Percentiles rank a stretch among this genome's conserved stretches.
These are phyloP conservation scores for Ictidomys tridecemlineatus DNA, from an alignment of 2,113 vertebrate species.

Conservation along the genomic window DNA sequence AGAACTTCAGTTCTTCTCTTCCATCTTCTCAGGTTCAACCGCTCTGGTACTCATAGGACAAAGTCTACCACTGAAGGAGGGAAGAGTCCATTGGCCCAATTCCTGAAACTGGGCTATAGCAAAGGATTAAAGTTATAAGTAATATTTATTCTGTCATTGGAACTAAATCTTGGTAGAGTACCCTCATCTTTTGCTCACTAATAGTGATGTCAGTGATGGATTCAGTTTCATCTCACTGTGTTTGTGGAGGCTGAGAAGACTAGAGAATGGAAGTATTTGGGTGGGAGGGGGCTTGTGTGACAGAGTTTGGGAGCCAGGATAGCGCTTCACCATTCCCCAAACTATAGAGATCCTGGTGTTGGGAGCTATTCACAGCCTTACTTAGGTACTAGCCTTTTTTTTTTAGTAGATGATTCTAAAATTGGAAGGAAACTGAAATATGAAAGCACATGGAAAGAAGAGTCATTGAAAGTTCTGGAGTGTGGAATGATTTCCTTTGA, in stretches of 20 bases:
- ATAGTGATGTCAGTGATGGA: not conserved
- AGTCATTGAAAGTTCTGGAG: not conserved
- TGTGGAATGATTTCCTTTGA: not conserved
- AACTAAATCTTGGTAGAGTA: not conserved
- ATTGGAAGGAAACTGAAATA: not conserved
- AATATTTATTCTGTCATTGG: not conserved
- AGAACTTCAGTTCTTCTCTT: not conserved
- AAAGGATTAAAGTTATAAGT: not conserved
- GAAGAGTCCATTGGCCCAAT: too few species aligned
- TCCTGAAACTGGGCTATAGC: not conserved
- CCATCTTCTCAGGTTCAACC: not conserved
- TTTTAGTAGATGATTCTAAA: constrained; percentile 30
- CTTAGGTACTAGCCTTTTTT: not conserved
- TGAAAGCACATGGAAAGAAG: not conserved
- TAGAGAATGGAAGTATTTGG: not conserved
- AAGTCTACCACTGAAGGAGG: not conserved
- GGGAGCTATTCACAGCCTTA: not conserved
- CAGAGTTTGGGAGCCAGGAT: not conserved
- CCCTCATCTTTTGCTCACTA: not conserved
- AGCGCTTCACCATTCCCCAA: not conserved
- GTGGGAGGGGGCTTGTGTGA: fast-evolving
- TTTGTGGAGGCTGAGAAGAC: not conserved
- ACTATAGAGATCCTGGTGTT: not conserved
- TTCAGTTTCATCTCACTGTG: not conserved
- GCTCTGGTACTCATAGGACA: not conserved